These are phyloP conservation scores for Otolemur garnettii DNA, from an alignment of 2,113 vertebrate genomes.

Conservation along the genomic window DNA sequence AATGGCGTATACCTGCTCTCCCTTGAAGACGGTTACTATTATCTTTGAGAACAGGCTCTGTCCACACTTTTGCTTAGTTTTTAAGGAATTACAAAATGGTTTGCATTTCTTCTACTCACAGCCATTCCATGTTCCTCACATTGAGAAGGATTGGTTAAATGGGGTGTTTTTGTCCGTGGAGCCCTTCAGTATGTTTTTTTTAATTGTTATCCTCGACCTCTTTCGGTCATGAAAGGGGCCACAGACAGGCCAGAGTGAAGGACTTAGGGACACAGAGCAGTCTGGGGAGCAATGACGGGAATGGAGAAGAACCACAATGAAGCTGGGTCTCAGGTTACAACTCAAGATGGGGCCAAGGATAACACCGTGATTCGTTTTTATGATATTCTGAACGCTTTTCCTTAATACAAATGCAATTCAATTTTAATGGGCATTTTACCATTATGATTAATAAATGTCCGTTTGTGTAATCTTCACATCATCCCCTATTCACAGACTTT, in stretches of 20 bases:
- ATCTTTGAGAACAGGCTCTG: neutral
- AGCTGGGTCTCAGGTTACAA: neutral
- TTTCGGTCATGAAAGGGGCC: neutral
- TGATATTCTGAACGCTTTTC: neutral
- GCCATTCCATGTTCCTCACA: neutral
- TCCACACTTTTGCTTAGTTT: neutral
- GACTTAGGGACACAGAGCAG: neutral
- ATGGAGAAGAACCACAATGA: neutral
- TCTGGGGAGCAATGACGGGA: neutral
- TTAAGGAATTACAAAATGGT: neutral
- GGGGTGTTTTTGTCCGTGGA: neutral
- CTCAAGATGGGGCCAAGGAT: neutral
- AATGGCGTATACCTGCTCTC: neutral
- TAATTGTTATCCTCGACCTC: neutral
- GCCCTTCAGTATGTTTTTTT: neutral
- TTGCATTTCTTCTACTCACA: neutral
- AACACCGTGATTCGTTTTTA: neutral
- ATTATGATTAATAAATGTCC: constrained; percentile 72
- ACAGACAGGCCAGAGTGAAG: neutral
- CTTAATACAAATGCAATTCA: constrained; percentile 21
- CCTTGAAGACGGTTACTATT: neutral
- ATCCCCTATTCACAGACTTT: constrained; percentile 23
- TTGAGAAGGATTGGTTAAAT: neutral
- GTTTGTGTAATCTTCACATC: constrained; percentile 8
- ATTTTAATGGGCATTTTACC: constrained; percentile 71